Evolutionary conservation across 2,888 invertebrate genomes (phyloP).

Genomic region (Sphecodes monilicornis): DNA sequence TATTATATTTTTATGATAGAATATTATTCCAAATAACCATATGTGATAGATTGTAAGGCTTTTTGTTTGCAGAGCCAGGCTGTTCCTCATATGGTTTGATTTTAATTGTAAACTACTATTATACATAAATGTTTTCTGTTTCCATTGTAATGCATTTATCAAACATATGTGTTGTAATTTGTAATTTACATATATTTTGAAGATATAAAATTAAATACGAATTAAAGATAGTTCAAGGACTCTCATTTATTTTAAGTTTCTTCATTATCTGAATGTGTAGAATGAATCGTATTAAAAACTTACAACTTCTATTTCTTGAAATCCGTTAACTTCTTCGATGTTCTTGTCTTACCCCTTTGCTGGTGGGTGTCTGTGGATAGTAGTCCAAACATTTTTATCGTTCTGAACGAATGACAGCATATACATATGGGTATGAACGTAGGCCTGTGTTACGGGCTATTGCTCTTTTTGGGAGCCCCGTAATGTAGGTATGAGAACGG

Average conservation of each 20-base stretch:
- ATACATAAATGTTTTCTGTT: conserved; percentile 9
- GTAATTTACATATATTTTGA: conserved; percentile 28
- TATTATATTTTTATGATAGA: conserved; percentile 6
- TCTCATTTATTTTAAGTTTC: conserved; percentile 4
- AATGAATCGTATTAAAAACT: neutral
- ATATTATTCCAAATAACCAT: neutral
- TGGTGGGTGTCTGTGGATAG: neutral
- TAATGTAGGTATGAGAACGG: too few relatives aligned
- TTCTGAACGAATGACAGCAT: neutral
- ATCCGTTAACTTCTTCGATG: neutral
- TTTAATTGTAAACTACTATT: neutral
- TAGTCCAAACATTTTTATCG: neutral
- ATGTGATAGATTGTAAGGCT: neutral
- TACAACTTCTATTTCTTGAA: neutral
- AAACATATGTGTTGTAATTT: conserved; percentile 14
- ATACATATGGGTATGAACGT: too few relatives aligned
- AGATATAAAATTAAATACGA: conserved; percentile 24
- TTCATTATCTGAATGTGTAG: neutral
- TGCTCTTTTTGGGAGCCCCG: too few relatives aligned
- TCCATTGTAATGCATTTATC: conserved; percentile 30
- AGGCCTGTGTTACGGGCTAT: too few relatives aligned
- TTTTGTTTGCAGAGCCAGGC: neutral
- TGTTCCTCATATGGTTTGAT: neutral
- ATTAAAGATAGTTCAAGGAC: conserved; percentile 13
- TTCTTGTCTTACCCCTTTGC: neutral